Evolutionary conservation across 37 sponge, comb jelly and placozoan species (phyloP).

Genomic region (Crambe crambe): DNA sequence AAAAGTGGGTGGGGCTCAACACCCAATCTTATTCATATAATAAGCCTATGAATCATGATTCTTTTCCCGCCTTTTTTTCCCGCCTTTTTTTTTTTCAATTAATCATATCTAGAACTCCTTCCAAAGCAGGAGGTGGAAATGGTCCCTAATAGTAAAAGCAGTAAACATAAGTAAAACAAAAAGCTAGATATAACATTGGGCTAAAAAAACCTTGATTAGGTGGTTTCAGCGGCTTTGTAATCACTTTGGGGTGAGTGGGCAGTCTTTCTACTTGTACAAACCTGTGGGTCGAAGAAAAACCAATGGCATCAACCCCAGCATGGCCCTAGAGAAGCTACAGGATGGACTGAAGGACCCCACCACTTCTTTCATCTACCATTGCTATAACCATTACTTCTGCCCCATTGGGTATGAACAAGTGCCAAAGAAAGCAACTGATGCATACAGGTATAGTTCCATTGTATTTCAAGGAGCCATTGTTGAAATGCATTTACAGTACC

Average conservation of each 20-base stretch:
- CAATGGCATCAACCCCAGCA: conserved; percentile 50
- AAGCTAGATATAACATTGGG: too few relatives aligned
- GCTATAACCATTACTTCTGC: conserved; percentile 88
- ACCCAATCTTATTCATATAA: not conserved
- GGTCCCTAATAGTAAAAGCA: too few relatives aligned
- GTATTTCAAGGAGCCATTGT: too few relatives aligned
- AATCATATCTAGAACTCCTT: not conserved
- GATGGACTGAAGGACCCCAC: conserved; percentile 59
- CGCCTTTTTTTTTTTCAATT: not conserved
- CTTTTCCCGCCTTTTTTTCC: not conserved
- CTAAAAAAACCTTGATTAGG: too few relatives aligned
- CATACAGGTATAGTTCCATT: conserved; percentile 56
- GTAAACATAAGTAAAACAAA: too few relatives aligned
- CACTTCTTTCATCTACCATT: conserved; percentile 81
- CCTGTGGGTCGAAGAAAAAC: conserved; percentile 74
- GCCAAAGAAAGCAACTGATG: conserved; percentile 56
- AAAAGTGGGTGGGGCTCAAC: not conserved
- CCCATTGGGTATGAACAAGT: conserved; percentile 88
- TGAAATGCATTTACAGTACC: too few relatives aligned
- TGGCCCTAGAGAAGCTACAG: conserved; percentile 67
- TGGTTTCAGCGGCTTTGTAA: conserved; percentile 73
- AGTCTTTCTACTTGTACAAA: conserved; percentile 81
- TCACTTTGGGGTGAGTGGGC: conserved; percentile 58
- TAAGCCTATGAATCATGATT: too few relatives aligned
- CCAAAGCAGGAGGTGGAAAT: not conserved